These are phyloP conservation scores for Heliconius hewitsoni DNA, from an alignment of 1,140 invertebrate species.

Conservation along the genomic window DNA sequence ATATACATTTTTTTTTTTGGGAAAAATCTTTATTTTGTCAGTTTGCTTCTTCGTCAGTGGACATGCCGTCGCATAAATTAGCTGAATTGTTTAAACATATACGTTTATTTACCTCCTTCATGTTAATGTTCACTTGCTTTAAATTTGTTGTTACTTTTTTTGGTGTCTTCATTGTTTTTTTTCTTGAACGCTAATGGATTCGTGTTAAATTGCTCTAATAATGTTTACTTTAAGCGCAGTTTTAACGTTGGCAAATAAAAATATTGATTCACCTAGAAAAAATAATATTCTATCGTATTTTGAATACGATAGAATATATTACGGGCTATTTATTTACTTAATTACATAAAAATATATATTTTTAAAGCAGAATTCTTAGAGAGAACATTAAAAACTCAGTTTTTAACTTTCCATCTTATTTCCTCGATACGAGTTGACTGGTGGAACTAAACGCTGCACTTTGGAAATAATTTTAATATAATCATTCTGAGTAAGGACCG, in stretches of 20 bases:
- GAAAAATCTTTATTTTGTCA: slow-evolving; percentile 70
- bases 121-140: slow-evolving; percentile 58
- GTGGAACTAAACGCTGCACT: no score
- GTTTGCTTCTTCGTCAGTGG: slow-evolving; percentile 58
- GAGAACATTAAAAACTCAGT: no score
- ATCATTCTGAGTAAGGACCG: no score
- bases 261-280: not conserved
- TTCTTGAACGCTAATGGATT: slow-evolving; percentile 40
- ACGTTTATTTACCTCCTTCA: slow-evolving; percentile 62
- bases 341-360: no score
- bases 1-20: slow-evolving; percentile 53
- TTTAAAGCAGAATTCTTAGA: no score
- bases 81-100: slow-evolving; percentile 55
- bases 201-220: slow-evolving; percentile 34
- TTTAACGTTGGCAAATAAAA: not conserved
- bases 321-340: not conserved
- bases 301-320: no score
- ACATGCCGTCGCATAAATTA: slow-evolving; percentile 75
- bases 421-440: no score
- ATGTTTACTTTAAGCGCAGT: slow-evolving; percentile 18
- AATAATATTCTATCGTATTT: not conserved
- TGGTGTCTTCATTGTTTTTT: slow-evolving; percentile 44
- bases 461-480: no score
- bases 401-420: no score
- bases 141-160: slow-evolving; percentile 47